Conservation (phyloP, 2,888 invertebrate species). For the Diarsia mendica region DNA sequence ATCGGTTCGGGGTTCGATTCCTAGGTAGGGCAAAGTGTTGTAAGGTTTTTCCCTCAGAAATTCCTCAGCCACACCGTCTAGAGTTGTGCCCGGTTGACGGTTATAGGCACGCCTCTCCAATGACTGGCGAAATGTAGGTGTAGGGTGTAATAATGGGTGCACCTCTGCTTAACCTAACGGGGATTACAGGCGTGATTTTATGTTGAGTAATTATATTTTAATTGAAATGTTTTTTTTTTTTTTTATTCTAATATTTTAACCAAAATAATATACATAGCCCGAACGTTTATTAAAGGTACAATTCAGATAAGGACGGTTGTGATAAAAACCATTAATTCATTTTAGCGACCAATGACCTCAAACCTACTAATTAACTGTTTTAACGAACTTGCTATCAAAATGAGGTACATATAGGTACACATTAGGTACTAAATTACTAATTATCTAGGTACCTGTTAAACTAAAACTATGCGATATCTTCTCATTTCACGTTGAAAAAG, state of each 20-base stretch:
- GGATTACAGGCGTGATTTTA: neutral
- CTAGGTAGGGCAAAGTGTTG: neutral
- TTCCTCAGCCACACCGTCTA: neutral
- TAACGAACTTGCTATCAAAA: neutral
- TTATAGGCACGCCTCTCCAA: neutral
- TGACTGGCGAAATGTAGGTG: neutral
- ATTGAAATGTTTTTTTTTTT: too few relatives aligned
- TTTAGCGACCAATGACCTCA: slow-evolving; percentile 10
- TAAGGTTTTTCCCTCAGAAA: too few relatives aligned
- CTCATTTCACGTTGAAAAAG: too few relatives aligned
- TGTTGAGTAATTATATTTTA: too few relatives aligned
- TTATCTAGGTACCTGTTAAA: too few relatives aligned
- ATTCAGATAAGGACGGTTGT: slow-evolving; percentile 9
- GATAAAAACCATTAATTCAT: slow-evolving; percentile 9
- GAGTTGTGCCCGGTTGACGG: neutral
- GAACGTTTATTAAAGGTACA: neutral
- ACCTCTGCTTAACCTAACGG: neutral
- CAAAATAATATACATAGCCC: neutral
- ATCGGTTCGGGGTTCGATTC: neutral
- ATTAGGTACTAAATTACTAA: too few relatives aligned
- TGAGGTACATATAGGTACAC: too few relatives aligned
- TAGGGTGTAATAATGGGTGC: neutral
- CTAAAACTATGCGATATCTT: too few relatives aligned
- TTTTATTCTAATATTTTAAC: too few relatives aligned
- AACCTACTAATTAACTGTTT: neutral